Conservation (phyloP, 2,888 invertebrate species). For the Bugula neritina region DNA sequence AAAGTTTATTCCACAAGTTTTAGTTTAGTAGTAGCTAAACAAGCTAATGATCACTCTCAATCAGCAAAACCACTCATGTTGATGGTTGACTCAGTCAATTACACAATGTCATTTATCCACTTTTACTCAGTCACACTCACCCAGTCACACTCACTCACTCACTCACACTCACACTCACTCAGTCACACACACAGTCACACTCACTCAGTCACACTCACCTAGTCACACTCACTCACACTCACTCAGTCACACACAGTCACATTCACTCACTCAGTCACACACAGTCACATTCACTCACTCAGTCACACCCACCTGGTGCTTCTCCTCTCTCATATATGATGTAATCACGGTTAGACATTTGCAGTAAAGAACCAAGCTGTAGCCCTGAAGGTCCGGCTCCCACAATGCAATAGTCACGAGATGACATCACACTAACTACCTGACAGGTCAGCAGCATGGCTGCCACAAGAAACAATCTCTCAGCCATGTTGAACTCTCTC, state of each 20-base stretch:
- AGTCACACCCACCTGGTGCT: not conserved
- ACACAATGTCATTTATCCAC: not conserved
- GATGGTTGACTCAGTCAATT: too few species aligned
- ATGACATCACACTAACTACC: not conserved
- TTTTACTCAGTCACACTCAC: not conserved
- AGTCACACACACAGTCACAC: not conserved
- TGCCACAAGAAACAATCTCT: too few species aligned
- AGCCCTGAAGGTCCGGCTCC: slow-evolving; percentile 55
- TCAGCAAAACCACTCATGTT: too few species aligned
- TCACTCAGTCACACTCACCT: too few species aligned
- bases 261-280: too few species aligned
- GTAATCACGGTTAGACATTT: slow-evolving; percentile 49
- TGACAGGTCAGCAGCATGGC: not conserved
- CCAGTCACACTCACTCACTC: not conserved
- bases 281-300: too few species aligned
- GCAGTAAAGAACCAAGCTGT: slow-evolving; percentile 53
- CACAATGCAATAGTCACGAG: slow-evolving; percentile 52
- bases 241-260: not conserved
- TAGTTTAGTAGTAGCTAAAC: too few species aligned
- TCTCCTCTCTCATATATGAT: slow-evolving; percentile 48
- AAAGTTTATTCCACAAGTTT: too few species aligned
- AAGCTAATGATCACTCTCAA: too few species aligned
- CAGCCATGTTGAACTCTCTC: too few species aligned
- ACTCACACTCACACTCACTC: not conserved
- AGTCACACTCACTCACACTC: not conserved